These are phyloP conservation scores for Geotrupes spiniger DNA, from an alignment of 2,888 invertebrate genomes.

Conservation along the genomic window DNA sequence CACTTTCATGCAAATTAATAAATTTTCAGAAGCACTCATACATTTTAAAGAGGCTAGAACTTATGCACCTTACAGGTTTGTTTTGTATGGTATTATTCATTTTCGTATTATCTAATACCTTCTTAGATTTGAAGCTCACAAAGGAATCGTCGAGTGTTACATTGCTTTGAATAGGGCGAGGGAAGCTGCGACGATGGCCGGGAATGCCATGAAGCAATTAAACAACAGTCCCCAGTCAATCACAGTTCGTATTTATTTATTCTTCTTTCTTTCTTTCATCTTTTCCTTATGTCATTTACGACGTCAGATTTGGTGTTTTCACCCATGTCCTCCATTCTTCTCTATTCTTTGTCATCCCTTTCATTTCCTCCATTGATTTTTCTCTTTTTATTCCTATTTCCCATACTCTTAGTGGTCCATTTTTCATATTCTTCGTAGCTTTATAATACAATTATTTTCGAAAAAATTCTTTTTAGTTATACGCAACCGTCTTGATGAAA, in stretches of 20 bases:
- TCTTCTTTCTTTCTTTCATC: too few relatives aligned
- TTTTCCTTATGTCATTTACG: too few relatives aligned
- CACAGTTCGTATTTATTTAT: slow-evolving; percentile 61
- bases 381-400: too few relatives aligned
- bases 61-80: slow-evolving; percentile 53
- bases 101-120: neutral
- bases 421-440: neutral
- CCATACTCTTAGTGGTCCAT: too few relatives aligned
- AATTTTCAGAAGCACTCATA: slow-evolving; percentile 62
- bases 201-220: slow-evolving; percentile 68
- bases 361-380: too few relatives aligned
- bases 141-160: slow-evolving; percentile 75
- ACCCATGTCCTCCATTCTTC: too few relatives aligned
- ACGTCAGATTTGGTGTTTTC: too few relatives aligned
- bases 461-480: too few relatives aligned
- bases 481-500: slow-evolving; percentile 70
- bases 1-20: slow-evolving; percentile 63
- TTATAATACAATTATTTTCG: too few relatives aligned
- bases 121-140: slow-evolving; percentile 66
- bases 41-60: slow-evolving; percentile 67
- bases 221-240: slow-evolving; percentile 70
- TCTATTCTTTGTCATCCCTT: too few relatives aligned
- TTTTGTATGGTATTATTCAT: slow-evolving; percentile 5
- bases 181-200: slow-evolving; percentile 72
- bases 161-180: slow-evolving; percentile 63